phyloP scores from a whole-genome alignment of 2,113 vertebrate species.

The Rhabdornis inornatus region DNA sequence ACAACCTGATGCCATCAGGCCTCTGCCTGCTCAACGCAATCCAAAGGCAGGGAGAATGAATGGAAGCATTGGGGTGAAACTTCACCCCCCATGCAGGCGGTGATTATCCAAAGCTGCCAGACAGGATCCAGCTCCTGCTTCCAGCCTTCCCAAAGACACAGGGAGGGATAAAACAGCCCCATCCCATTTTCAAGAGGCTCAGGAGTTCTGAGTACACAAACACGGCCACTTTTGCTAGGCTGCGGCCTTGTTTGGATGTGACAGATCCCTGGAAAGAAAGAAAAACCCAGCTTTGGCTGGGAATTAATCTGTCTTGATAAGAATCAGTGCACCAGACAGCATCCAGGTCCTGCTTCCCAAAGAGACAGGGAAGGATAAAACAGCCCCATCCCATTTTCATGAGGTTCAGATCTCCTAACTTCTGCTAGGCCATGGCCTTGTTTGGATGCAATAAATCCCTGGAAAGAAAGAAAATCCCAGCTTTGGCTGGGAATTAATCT shows the following conservation, averaged over 20 bases:
- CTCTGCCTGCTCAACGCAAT: fast-evolving
- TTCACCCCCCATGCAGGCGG: background rate
- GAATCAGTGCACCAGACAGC: background rate
- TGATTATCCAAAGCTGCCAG: background rate
- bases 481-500: background rate
- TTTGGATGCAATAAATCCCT: background rate
- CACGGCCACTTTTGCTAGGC: background rate
- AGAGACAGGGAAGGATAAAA: background rate
- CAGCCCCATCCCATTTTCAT: background rate
- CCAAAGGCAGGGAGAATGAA: background rate
- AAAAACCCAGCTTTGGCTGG: background rate
- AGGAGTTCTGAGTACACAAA: background rate
- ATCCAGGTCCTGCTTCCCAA: background rate
- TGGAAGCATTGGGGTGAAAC: background rate
- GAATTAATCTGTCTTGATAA: background rate
- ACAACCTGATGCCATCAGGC: background rate
- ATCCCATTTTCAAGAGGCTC: background rate
- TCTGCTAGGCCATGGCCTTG: background rate
- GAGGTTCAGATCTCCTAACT: background rate
- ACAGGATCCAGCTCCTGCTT: background rate
- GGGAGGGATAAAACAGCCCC: background rate
- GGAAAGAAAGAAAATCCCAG: background rate
- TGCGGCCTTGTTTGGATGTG: background rate
- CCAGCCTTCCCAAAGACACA: background rate
- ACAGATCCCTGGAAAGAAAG: background rate